A percentile compares a stretch with the other conserved stretches of the same genome.
Evolutionary conservation across 2,113 vertebrate species (phyloP).

Genomic region (Platycercus adscitus): DNA sequence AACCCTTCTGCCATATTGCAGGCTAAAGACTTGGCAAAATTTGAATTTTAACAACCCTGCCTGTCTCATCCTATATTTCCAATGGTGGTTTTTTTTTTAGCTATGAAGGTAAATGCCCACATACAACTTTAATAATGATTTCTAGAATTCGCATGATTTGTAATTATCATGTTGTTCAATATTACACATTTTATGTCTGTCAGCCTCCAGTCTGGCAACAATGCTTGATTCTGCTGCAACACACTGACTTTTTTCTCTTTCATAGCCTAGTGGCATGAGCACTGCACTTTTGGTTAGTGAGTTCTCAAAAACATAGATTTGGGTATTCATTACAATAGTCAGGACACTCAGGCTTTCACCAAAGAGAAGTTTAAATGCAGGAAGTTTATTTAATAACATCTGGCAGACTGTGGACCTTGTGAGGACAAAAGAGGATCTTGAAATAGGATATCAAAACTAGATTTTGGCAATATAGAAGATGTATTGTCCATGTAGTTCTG

Average conservation of each 20-base stretch:
- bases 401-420: neutral
- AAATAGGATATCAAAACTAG: constrained; percentile 61
- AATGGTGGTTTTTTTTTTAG: neutral
- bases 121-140: neutral
- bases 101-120: neutral
- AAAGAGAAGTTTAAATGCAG: constrained; percentile 26
- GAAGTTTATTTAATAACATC: constrained; percentile 3
- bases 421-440: neutral
- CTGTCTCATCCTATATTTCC: neutral
- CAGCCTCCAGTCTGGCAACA: neutral
- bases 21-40: neutral
- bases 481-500: constrained; percentile 48
- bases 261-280: neutral
- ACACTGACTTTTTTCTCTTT: neutral
- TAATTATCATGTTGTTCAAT: neutral
- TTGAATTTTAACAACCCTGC: neutral
- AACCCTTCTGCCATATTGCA: neutral
- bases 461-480: constrained; percentile 78
- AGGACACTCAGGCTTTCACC: neutral
- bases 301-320: neutral
- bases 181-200: neutral
- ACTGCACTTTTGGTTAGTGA: neutral
- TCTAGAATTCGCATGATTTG: neutral
- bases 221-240: neutral
- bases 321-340: neutral